A percentile compares a stretch with the other conserved stretches of the same genome.
These are phyloP conservation scores for Nesidiocoris tenuis DNA, from an alignment of 2,888 invertebrate genomes.

Conservation along the genomic window DNA sequence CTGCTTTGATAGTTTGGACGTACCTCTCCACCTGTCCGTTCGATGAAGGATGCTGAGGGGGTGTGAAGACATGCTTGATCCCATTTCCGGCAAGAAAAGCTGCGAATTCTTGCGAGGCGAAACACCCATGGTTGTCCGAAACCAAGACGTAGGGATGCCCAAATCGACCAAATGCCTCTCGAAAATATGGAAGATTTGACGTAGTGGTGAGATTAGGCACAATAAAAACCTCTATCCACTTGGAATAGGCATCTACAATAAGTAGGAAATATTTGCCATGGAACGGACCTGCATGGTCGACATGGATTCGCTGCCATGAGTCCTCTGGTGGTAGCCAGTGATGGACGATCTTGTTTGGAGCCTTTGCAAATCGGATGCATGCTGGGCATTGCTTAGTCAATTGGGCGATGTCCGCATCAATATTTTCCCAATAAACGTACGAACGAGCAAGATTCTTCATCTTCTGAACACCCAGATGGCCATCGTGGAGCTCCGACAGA, in stretches of 20 bases:
- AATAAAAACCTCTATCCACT: not conserved
- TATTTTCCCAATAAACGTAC: slow-evolving; percentile 35
- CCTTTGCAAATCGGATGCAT: not conserved
- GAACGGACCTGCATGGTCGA: not conserved
- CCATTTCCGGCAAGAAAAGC: not conserved
- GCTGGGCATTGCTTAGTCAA: not conserved
- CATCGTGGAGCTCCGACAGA: not conserved
- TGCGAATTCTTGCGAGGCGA: not conserved
- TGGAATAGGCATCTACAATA: not conserved
- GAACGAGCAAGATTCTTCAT: slow-evolving; percentile 31
- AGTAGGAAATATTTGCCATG: not conserved
- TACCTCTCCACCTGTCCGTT: not conserved
- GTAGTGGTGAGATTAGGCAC: not conserved
- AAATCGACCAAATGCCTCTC: not conserved
- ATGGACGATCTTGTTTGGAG: not conserved
- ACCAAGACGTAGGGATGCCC: not conserved
- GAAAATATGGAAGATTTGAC: not conserved
- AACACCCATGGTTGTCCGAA: not conserved
- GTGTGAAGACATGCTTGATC: not conserved
- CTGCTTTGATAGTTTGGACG: not conserved
- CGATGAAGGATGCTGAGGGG: not conserved
- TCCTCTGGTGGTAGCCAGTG: not conserved
- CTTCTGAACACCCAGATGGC: not conserved
- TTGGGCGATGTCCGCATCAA: slow-evolving; percentile 26
- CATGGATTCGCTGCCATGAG: slow-evolving; percentile 1